phyloP scores from a whole-genome alignment of 2,797 vertebrate species.

The Pteropus rufus region DNA sequence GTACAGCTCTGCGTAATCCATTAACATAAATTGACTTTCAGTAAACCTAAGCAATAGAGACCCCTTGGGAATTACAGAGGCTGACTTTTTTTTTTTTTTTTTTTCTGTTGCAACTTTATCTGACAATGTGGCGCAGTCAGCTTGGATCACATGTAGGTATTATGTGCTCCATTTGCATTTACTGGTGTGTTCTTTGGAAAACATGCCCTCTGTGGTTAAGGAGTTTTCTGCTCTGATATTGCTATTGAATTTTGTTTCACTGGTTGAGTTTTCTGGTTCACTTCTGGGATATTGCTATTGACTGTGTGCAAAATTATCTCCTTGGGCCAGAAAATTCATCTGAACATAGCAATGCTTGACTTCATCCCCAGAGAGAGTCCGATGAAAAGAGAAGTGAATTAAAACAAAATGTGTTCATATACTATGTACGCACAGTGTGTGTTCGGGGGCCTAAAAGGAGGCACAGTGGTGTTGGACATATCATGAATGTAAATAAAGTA shows the following conservation, averaged over 20 bases:
- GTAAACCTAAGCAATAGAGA: slow-evolving; percentile 53
- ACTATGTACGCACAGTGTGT: background rate
- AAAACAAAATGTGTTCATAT: slow-evolving; percentile 65
- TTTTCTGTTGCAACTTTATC: background rate
- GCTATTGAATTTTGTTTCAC: slow-evolving; percentile 73
- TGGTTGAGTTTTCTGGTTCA: slow-evolving; percentile 65
- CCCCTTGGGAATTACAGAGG: background rate
- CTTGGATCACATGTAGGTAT: background rate
- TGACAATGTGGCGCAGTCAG: background rate
- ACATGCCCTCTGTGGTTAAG: slow-evolving; percentile 53
- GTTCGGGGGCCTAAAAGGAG: background rate
- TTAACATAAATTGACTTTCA: slow-evolving; percentile 70
- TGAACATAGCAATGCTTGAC: slow-evolving; percentile 55
- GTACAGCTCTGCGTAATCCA: slow-evolving; percentile 46
- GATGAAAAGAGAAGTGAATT: slow-evolving; percentile 64
- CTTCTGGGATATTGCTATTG: slow-evolving; percentile 68
- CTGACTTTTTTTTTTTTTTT: slow-evolving; percentile 33
- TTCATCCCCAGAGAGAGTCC: slow-evolving; percentile 55
- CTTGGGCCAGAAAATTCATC: slow-evolving; percentile 74
- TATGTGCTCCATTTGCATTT: slow-evolving; percentile 45
- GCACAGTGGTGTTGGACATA: background rate
- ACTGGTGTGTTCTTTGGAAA: slow-evolving; percentile 51
- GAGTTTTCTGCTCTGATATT: slow-evolving; percentile 65
- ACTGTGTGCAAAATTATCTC: slow-evolving; percentile 70
- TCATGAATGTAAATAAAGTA: background rate